Conservation (phyloP, 1,140 invertebrate genomes). For the Pachyrhynchus sulphureomaculatus region DNA sequence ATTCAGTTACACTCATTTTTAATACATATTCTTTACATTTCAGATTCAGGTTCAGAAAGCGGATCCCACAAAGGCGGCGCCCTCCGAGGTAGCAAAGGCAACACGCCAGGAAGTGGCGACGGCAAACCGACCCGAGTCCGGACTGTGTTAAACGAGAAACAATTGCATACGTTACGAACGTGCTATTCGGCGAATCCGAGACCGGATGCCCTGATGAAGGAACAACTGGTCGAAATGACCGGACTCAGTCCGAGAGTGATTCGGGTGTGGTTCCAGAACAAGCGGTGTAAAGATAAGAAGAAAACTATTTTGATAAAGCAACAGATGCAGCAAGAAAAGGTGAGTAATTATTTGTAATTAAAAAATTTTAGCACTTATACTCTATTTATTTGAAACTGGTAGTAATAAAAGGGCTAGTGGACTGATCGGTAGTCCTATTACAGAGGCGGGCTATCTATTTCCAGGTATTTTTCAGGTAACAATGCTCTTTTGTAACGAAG, state of each 20-base stretch:
- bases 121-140: conserved; percentile 96
- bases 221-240: conserved; percentile 98
- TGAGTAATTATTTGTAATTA: conserved; percentile 53
- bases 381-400: too few relatives aligned
- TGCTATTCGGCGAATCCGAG: conserved; percentile 97
- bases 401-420: too few relatives aligned
- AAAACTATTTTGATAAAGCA: conserved; percentile 95
- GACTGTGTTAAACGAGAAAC: conserved; percentile 98
- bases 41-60: conserved; percentile 83
- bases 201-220: conserved; percentile 98
- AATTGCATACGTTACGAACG: conserved; percentile 90
- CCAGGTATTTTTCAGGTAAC: too few relatives aligned
- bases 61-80: conserved; percentile 78
- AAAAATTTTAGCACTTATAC: conserved; percentile 17
- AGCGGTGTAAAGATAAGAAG: conserved; percentile 99
- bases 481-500: too few relatives aligned
- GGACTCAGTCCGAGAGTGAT: conserved; percentile 93
- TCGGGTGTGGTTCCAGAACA: conserved; percentile 99
- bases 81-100: conserved; percentile 51
- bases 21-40: conserved; percentile 39
- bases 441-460: too few relatives aligned
- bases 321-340: conserved; percentile 98
- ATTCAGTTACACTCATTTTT: background rate
- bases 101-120: conserved; percentile 64
- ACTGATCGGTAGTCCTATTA: too few relatives aligned